Conservation (phyloP, 2,113 vertebrate species). For the Brachirus orientalis region DNA sequence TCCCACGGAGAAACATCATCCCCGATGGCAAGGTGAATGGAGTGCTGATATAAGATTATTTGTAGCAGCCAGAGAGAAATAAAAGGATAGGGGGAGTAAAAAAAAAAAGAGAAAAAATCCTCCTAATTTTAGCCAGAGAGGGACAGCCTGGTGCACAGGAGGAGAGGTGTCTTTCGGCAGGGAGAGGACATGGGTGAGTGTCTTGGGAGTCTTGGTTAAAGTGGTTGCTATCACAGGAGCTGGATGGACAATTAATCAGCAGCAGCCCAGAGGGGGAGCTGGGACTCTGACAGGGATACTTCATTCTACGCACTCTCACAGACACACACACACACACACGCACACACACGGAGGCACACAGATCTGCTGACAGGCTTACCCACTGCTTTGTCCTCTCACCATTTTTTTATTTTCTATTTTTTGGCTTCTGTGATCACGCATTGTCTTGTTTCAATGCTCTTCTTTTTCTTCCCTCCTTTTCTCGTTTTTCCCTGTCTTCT, state of each 20-base stretch:
- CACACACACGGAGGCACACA: constrained; percentile 29
- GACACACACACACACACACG: constrained; percentile 7
- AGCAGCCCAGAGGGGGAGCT: constrained; percentile 68
- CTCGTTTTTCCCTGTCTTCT: constrained; percentile 8
- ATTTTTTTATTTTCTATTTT: too few species aligned
- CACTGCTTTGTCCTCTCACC: too few species aligned
- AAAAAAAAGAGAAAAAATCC: constrained; percentile 26
- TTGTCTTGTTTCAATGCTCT: constrained; percentile 15
- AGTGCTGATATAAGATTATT: constrained; percentile 80
- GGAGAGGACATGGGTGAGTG: constrained; percentile 70
- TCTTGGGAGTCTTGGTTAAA: constrained; percentile 80
- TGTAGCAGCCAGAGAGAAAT: constrained; percentile 55
- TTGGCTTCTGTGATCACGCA: constrained; percentile 23
- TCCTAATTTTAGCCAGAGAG: constrained; percentile 75
- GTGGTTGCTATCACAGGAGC: constrained; percentile 77
- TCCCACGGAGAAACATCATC: constrained; percentile 77
- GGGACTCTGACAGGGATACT: constrained; percentile 76
- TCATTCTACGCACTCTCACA: constrained; percentile 68
- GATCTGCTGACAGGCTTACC: constrained; percentile 55
- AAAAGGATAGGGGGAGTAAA: constrained; percentile 11
- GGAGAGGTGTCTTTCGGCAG: constrained; percentile 55
- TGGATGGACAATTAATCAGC: constrained; percentile 83
- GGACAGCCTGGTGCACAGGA: constrained; percentile 46
- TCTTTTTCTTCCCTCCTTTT: constrained; percentile 20
- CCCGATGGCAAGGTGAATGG: constrained; percentile 83